A percentile compares a stretch with the other conserved stretches of the same genome.
phyloP scores from a whole-genome alignment of 2,797 vertebrate genomes.

The Myioborus melanocephalus region DNA sequence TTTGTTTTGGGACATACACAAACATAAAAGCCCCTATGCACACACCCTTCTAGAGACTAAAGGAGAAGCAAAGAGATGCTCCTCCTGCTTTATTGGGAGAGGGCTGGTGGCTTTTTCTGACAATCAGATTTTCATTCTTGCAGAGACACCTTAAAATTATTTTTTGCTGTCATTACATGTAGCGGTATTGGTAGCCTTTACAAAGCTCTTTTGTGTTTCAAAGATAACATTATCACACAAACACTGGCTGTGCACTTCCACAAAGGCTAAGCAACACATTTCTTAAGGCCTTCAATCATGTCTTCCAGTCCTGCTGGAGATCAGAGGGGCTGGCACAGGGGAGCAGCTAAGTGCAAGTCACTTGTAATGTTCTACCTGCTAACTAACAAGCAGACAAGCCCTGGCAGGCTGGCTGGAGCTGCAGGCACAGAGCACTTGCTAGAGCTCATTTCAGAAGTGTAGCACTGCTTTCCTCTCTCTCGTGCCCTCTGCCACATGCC shows the following conservation, averaged over 20 bases:
- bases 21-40: neutral
- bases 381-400: neutral
- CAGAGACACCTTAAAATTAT: neutral
- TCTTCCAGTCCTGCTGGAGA: neutral
- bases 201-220: neutral
- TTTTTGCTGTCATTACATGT: neutral
- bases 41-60: neutral
- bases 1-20: neutral
- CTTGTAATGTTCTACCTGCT: constrained; percentile 9
- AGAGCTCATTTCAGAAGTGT: neutral
- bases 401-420: neutral
- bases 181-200: neutral
- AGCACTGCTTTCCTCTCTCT: neutral
- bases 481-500: neutral
- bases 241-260: neutral
- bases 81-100: neutral
- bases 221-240: neutral
- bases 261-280: neutral
- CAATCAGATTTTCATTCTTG: neutral
- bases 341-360: neutral
- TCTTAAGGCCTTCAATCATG: neutral
- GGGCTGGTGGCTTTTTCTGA: neutral
- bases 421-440: neutral
- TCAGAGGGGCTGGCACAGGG: neutral
- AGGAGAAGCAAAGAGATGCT: neutral